Conservation (phyloP, 2,797 vertebrate genomes). For the Cryptoblepharus egeriae region DNA sequence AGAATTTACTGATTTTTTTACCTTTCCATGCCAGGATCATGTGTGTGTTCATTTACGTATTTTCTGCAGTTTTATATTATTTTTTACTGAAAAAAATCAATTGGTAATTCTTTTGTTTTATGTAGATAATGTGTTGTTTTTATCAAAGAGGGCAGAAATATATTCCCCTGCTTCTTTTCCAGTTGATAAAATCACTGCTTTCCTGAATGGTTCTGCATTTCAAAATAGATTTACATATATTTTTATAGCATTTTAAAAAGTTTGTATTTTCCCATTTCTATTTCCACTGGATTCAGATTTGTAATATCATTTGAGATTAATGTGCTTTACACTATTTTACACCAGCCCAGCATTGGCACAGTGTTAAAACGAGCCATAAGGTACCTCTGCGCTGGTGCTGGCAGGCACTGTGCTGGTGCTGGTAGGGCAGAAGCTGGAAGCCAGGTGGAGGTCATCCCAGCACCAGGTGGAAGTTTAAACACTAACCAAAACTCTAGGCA, state of each 20-base stretch:
- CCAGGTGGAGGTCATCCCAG: too few species aligned
- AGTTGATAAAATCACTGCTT: not conserved
- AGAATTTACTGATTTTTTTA: too few species aligned
- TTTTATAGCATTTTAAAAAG: not conserved
- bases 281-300: not conserved
- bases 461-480: too few species aligned
- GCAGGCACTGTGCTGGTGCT: too few species aligned
- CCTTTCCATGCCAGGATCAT: not conserved
- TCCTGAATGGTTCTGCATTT: not conserved
- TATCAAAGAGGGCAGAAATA: not conserved
- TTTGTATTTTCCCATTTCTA: not conserved
- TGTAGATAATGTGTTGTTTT: not conserved
- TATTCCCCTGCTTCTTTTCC: not conserved
- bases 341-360: too few species aligned
- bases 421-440: too few species aligned
- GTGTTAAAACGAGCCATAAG: too few species aligned
- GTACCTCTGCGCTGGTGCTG: too few species aligned
- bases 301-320: not conserved
- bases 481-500: too few species aligned
- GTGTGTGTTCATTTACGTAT: not conserved
- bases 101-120: not conserved
- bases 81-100: not conserved
- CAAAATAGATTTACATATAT: not conserved
- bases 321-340: not conserved
- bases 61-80: not conserved